These are phyloP conservation scores for Rhagium mordax DNA, from an alignment of 2,888 invertebrate species.

Conservation along the genomic window DNA sequence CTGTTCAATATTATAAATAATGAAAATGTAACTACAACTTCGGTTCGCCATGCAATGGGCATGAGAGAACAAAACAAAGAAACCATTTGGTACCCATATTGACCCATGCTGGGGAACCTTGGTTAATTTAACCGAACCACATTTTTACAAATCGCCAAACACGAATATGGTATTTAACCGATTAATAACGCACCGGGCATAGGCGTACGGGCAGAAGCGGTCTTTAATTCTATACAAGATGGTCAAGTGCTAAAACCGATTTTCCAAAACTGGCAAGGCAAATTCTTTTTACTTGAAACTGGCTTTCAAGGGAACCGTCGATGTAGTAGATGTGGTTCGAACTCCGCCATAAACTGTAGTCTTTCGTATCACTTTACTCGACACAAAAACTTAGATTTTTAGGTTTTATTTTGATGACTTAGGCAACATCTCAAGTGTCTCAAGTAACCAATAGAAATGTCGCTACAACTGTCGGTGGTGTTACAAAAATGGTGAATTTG, in stretches of 20 bases:
- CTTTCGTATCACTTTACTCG: no score
- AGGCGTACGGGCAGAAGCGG: neutral
- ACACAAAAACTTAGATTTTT: no score
- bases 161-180: slow-evolving; percentile 48
- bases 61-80: slow-evolving; percentile 18
- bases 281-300: no score
- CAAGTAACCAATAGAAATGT: no score
- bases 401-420: no score
- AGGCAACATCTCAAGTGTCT: no score
- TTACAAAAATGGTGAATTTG: no score
- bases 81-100: slow-evolving; percentile 19
- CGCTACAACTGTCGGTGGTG: no score
- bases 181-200: slow-evolving; percentile 40
- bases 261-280: no score
- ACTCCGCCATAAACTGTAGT: no score
- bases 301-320: no score
- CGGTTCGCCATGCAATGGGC: slow-evolving; percentile 32
- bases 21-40: slow-evolving; percentile 41
- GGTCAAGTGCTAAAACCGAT: neutral
- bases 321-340: no score
- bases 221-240: neutral
- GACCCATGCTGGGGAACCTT: slow-evolving; percentile 49
- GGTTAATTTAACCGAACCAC: slow-evolving; percentile 50
- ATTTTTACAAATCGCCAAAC: slow-evolving; percentile 55
- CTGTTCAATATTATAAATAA: slow-evolving; percentile 45